Evolutionary conservation across 2,113 vertebrate genomes (phyloP).

Genomic region (Galeopterus variegatus): DNA sequence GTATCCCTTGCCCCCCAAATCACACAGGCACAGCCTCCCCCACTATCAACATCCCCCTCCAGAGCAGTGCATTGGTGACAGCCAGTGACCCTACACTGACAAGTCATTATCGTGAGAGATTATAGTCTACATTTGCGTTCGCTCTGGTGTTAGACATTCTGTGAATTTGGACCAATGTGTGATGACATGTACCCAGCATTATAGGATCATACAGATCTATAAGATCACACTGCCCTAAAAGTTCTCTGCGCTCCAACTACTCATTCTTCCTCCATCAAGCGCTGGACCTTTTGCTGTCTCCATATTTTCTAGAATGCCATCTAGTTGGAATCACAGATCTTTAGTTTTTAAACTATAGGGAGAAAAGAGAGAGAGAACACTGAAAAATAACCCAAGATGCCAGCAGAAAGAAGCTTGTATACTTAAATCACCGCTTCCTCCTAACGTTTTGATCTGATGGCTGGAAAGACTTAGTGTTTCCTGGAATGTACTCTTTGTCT

Average conservation of each 20-base stretch:
- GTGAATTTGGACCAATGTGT: neutral
- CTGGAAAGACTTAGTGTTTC: neutral
- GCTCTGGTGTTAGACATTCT: neutral
- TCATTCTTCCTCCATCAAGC: too few relatives aligned
- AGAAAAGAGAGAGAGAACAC: accelerated
- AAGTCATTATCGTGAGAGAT: accelerated
- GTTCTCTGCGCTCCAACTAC: accelerated
- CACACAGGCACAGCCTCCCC: neutral
- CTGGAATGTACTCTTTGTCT: neutral
- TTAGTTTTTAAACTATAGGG: neutral
- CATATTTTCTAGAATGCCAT: neutral
- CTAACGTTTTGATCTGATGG: neutral
- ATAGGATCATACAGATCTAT: accelerated
- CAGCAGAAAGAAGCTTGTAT: neutral
- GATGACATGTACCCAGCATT: accelerated
- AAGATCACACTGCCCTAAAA: neutral
- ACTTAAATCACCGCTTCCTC: too few relatives aligned
- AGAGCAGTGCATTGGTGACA: accelerated
- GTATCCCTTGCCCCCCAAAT: neutral
- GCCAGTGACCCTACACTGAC: accelerated
- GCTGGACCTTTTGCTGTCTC: neutral
- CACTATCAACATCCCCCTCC: too few relatives aligned
- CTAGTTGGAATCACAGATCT: neutral
- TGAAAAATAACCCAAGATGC: neutral
- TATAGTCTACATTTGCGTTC: neutral